Base-by-base conservation (phyloP, 2,797 vertebrate species). In the Pantherophis alleghaniensis region DNA sequence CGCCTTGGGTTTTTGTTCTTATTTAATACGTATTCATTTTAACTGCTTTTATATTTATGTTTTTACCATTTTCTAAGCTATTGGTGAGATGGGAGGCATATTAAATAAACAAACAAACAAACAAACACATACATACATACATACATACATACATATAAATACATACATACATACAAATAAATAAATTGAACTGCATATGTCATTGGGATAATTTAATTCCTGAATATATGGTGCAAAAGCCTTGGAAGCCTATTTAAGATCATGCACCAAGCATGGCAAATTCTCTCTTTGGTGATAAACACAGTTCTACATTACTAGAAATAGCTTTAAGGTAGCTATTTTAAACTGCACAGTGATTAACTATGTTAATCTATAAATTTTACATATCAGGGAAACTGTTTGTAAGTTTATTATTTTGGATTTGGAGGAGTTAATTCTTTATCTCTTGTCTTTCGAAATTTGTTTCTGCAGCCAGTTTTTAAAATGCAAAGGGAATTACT, bases 401-500 rank as follows among this genome's bases (percentile, higher is more conserved):
- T 28, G 4, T 2, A 56, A 47, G 37, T 93, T 90, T 61, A 9
- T 60, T 57, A 59, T 92, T 32, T 61, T 86, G 79, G 93, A 89
- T 92, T 92, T 79, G 57, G 92, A 83, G 94, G 59, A 92, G 92
- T 96, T 94, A 94, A 95, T 92, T 93, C 42, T 88, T 47, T 79
- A 94, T 89, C 47, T 55, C 11, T 92, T 4, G 74, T 93, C 91
- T 61, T 37, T 95, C 94, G 92, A 91, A 95, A 96, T 92, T 90
- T 93, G 83, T 83, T 92, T 95, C 61, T 92, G 88, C 89, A 63
- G 90, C 24, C 14, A 92, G 63, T 93, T 92, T 91, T 5, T 7
- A 57, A 79, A 94, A 94, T 91, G 91, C 94, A 92, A 92, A 93
- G 89, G 88, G 95, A 94, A 95, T 96, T 95, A 94, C 94, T 94